Evolutionary conservation across 2,888 invertebrate genomes (phyloP).

Genomic region (Sinopyrophorus schimmeli): DNA sequence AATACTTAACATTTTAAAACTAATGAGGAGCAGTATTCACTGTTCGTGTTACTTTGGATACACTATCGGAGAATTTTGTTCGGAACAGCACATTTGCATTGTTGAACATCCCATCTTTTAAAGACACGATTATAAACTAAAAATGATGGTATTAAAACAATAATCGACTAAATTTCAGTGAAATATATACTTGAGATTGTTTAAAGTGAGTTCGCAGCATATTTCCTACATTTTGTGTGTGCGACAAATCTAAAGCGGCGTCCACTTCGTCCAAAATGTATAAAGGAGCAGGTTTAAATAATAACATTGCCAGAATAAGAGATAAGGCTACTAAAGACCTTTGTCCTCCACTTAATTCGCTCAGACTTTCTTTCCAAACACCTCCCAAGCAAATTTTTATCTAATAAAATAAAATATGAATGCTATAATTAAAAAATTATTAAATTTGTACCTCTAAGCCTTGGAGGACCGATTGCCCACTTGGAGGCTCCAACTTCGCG

Average conservation of each 20-base stretch:
- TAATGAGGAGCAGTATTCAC: too few relatives aligned
- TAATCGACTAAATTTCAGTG: constrained; percentile 22
- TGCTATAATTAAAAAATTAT: constrained; percentile 8
- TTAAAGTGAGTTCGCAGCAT: constrained; percentile 92
- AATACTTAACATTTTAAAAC: too few relatives aligned
- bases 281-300: constrained; percentile 96
- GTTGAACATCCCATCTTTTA: constrained; percentile 99
- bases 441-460: constrained; percentile 87
- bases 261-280: constrained; percentile 99
- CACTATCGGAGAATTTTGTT: constrained; percentile 93
- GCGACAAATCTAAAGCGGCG: constrained; percentile 95
- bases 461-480: constrained; percentile 74
- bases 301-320: constrained; percentile 91
- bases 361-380: constrained; percentile 94
- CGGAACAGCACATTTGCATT: constrained; percentile 97
- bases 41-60: constrained; percentile 81
- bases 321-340: constrained; percentile 95
- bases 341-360: constrained; percentile 96
- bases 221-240: constrained; percentile 97
- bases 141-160: too few relatives aligned
- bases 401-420: constrained; percentile 42
- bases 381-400: constrained; percentile 89
- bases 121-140: constrained; percentile 96
- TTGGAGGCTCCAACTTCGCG: constrained; percentile 80
- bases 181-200: constrained; percentile 71